Percentiles rank a stretch among this genome's conserved stretches.
phyloP scores from a whole-genome alignment of 2,797 vertebrate genomes.

The Selene dorsalis region DNA sequence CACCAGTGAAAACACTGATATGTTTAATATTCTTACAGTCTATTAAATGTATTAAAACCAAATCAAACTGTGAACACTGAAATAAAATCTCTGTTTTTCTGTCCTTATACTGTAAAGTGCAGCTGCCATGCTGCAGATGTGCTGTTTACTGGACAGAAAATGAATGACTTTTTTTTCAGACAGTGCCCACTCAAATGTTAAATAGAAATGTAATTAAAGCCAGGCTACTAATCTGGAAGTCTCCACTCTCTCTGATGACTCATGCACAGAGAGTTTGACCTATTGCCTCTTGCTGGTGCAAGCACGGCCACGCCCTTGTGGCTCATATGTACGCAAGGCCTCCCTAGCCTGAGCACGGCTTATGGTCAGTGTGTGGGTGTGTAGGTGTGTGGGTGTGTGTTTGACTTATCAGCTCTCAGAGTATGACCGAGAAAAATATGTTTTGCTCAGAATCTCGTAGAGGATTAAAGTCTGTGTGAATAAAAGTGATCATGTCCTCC shows the following conservation, averaged over 20 bases:
- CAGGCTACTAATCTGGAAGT: neutral
- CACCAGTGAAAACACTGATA: neutral
- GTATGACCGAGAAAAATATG: conserved; percentile 7
- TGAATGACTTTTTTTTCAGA: neutral
- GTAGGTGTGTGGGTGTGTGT: neutral
- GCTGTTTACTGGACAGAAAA: neutral
- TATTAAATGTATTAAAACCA: neutral
- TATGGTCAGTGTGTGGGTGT: conserved; percentile 19
- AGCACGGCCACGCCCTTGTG: conserved; percentile 25
- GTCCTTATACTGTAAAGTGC: neutral
- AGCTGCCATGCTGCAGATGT: neutral
- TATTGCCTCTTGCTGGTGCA: conserved; percentile 22
- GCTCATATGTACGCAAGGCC: conserved; percentile 21
- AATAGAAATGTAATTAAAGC: conserved; percentile 6
- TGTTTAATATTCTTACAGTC: neutral
- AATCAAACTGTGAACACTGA: neutral
- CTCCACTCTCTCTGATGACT: conserved; percentile 27
- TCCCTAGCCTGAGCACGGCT: conserved; percentile 2
- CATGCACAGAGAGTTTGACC: conserved; percentile 20
- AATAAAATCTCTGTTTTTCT: neutral
- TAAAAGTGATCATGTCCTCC: conserved; percentile 16
- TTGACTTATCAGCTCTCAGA: neutral
- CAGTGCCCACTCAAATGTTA: neutral
- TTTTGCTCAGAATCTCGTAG: neutral
- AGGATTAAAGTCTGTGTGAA: neutral